A percentile compares a stretch with the other conserved stretches of the same genome.
Conservation (phyloP, 2,888 invertebrate species). For the Cheilosia vulpina region DNA sequence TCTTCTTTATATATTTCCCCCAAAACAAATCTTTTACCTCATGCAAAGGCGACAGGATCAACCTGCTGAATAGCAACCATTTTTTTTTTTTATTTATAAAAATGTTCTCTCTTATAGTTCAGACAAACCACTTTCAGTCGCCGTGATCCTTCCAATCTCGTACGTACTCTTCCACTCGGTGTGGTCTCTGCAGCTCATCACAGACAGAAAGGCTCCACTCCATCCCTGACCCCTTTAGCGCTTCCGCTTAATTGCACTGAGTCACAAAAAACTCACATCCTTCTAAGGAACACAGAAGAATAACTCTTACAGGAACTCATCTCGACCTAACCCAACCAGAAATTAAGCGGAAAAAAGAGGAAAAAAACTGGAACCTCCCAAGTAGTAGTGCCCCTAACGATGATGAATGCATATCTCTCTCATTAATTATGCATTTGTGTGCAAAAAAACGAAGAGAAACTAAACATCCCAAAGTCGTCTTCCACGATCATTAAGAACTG, state of each 20-base stretch:
- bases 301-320: background rate
- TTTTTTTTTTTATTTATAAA: background rate
- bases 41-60: background rate
- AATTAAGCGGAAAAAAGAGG: background rate
- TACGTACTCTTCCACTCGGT: background rate
- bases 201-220: background rate
- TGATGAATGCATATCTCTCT: slow-evolving; percentile 57
- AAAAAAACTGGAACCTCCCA: slow-evolving; percentile 63
- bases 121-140: background rate
- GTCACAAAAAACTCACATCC: slow-evolving; percentile 14
- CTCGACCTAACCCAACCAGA: slow-evolving; percentile 34
- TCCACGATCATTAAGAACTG: slow-evolving; percentile 60
- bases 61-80: background rate
- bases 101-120: background rate
- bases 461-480: slow-evolving; percentile 5
- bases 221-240: slow-evolving; percentile 31
- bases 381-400: slow-evolving; percentile 52
- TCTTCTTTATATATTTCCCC: background rate
- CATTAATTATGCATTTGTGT: slow-evolving; percentile 58
- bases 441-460: slow-evolving; percentile 40
- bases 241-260: slow-evolving; percentile 27
- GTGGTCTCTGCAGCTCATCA: slow-evolving; percentile 2
- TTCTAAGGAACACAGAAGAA: slow-evolving; percentile 8
- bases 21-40: background rate
- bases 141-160: background rate